Evolutionary conservation across 2,888 invertebrate species (phyloP).

Genomic region (Xanthorhoe designata): DNA sequence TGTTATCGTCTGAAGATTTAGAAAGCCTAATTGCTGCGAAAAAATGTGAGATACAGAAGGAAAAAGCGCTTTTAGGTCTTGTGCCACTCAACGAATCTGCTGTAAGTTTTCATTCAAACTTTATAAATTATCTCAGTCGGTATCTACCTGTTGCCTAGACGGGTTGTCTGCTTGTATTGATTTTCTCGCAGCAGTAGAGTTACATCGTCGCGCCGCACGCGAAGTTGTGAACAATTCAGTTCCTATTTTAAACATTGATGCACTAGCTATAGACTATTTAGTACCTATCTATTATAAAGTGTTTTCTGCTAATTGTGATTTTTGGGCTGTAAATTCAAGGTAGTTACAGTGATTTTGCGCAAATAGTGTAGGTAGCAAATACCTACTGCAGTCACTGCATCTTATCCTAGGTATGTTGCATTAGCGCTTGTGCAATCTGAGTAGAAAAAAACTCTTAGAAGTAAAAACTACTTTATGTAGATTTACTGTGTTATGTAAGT

Average conservation of each 20-base stretch:
- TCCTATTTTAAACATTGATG: background rate
- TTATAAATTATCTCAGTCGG: conserved; percentile 27
- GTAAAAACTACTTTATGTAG: too few relatives aligned
- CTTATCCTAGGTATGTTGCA: background rate
- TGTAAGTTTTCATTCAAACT: conserved; percentile 48
- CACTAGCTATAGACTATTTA: background rate
- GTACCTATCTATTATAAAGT: background rate
- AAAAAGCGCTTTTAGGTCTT: conserved; percentile 71
- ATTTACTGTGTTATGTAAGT: background rate
- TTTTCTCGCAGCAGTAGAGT: conserved; percentile 50
- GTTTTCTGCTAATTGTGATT: background rate
- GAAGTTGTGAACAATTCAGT: conserved; percentile 6
- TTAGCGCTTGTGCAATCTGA: background rate
- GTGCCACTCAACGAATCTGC: conserved; percentile 41
- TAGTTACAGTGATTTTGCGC: background rate
- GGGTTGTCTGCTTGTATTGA: conserved; percentile 50
- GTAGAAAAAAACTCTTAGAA: background rate
- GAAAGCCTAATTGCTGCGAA: conserved; percentile 78
- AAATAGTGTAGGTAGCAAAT: background rate
- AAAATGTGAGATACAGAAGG: conserved; percentile 75
- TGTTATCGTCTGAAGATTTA: conserved; percentile 72
- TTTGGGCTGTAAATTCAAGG: background rate
- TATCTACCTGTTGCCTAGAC: conserved; percentile 55
- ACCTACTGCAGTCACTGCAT: background rate
- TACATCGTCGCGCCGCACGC: conserved; percentile 48